These are phyloP conservation scores for Rhynchonycteris naso DNA, from an alignment of 2,797 vertebrate genomes.

Conservation along the genomic window DNA sequence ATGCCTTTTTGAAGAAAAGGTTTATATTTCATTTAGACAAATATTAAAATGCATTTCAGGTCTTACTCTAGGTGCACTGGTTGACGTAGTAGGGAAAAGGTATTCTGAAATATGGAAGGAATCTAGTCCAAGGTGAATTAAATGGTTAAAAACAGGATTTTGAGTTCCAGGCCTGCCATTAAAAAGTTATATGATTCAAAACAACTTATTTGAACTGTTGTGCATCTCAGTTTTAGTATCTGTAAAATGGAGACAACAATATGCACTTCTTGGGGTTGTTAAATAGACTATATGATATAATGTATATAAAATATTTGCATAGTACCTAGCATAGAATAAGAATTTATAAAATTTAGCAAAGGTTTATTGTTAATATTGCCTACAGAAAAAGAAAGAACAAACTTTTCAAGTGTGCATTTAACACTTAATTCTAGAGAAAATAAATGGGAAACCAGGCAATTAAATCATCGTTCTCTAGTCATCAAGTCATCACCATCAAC, in stretches of 20 bases:
- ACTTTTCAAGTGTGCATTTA: conserved; percentile 15
- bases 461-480: neutral
- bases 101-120: neutral
- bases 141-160: conserved; percentile 22
- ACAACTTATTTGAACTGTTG: conserved; percentile 2
- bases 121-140: neutral
- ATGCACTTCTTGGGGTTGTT: neutral
- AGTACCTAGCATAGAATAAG: neutral
- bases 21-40: conserved; percentile 26
- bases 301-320: conserved; percentile 6
- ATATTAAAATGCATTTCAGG: conserved; percentile 36
- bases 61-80: neutral
- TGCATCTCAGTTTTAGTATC: neutral
- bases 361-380: neutral
- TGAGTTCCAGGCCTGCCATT: neutral
- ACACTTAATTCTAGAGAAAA: conserved; percentile 44
- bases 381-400: conserved; percentile 41
- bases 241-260: conserved; percentile 6
- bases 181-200: neutral
- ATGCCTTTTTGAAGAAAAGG: conserved; percentile 20
- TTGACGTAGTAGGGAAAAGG: conserved; percentile 7
- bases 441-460: conserved; percentile 19
- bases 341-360: conserved; percentile 21
- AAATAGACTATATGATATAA: neutral
- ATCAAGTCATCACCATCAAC: neutral